A percentile compares a stretch with the other conserved stretches of the same genome.
These are phyloP conservation scores for Phyto melanocephala DNA, from an alignment of 2,888 invertebrate species.

Conservation along the genomic window DNA sequence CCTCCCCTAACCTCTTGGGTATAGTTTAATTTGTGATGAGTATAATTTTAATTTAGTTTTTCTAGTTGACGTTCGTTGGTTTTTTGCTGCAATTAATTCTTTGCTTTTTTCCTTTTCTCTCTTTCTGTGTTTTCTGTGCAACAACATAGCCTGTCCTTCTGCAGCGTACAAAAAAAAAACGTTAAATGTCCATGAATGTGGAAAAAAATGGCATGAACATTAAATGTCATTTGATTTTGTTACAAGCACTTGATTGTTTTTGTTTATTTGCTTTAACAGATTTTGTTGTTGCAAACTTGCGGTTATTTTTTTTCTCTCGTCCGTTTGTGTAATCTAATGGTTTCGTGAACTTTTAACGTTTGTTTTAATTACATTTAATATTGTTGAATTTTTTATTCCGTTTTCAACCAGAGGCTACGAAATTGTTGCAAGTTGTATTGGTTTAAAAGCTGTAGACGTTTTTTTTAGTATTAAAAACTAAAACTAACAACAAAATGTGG, in stretches of 20 bases:
- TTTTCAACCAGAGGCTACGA: background rate
- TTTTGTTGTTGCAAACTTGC: slow-evolving; percentile 7
- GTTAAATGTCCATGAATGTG: too few relatives aligned
- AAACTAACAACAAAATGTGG: too few relatives aligned
- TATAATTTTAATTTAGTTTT: slow-evolving; percentile 56
- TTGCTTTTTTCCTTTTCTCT: background rate
- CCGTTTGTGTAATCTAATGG: background rate
- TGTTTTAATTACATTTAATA: slow-evolving; percentile 62
- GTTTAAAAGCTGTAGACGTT: slow-evolving; percentile 42
- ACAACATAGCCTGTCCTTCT: slow-evolving; percentile 10
- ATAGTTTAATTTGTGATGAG: slow-evolving; percentile 25
- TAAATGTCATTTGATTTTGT: slow-evolving; percentile 51
- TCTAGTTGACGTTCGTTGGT: slow-evolving; percentile 9
- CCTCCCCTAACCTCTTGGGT: background rate
- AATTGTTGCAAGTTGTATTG: slow-evolving; percentile 5
- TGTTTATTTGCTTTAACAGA: slow-evolving; percentile 2
- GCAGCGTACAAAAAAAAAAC: background rate
- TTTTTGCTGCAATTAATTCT: background rate
- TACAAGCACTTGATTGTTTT: slow-evolving; percentile 5
- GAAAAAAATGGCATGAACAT: slow-evolving; percentile 19
- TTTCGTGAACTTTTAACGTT: slow-evolving; percentile 43
- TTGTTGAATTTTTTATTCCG: slow-evolving; percentile 1
- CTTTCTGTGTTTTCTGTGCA: background rate
- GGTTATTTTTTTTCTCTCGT: slow-evolving; percentile 16
- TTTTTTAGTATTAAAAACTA: too few relatives aligned